phyloP scores from a whole-genome alignment of 2,888 invertebrate genomes.

The Agriopis marginaria region DNA sequence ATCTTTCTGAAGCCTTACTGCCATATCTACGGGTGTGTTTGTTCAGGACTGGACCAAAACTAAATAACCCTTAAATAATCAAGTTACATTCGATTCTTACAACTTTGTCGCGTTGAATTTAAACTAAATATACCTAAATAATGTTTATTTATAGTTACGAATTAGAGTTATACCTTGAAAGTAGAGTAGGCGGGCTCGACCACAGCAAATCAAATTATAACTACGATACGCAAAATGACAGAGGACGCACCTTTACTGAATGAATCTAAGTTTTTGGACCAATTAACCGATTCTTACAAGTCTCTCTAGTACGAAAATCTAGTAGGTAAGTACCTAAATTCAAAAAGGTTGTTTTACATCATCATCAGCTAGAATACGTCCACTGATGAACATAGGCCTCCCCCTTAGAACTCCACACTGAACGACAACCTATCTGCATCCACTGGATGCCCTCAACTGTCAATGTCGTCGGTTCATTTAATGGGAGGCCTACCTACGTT shows the following conservation, averaged over 20 bases:
- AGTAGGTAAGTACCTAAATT: too few species aligned
- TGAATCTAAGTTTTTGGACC: background rate
- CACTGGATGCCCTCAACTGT: too few species aligned
- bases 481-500: too few species aligned
- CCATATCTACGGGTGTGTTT: slow-evolving; percentile 26
- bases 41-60: slow-evolving; percentile 34
- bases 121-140: slow-evolving; percentile 3
- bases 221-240: background rate
- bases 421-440: too few species aligned
- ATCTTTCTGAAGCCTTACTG: background rate
- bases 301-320: too few species aligned
- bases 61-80: slow-evolving; percentile 28
- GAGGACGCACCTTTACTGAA: background rate
- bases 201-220: background rate
- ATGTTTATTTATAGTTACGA: slow-evolving; percentile 18
- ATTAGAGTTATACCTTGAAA: slow-evolving; percentile 1
- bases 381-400: too few species aligned
- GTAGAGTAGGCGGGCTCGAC: background rate
- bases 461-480: too few species aligned
- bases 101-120: slow-evolving; percentile 17
- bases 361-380: too few species aligned
- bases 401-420: too few species aligned
- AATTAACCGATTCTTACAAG: too few species aligned
- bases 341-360: too few species aligned
- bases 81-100: slow-evolving; percentile 31